Evolutionary conservation across 2,888 invertebrate genomes (phyloP).

Genomic region (Microctonus hyperodae): DNA sequence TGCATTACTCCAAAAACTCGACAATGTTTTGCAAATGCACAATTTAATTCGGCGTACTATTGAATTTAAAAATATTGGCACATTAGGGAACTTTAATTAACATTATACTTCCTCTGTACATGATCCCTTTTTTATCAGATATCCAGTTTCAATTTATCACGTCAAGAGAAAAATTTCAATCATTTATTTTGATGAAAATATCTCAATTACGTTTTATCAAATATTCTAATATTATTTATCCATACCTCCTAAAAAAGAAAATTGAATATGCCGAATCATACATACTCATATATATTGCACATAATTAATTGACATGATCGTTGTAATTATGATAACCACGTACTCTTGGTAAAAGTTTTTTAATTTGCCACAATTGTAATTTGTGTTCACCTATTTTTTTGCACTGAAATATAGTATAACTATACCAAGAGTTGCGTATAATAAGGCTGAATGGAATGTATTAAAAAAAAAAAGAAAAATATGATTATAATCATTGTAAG

Average conservation of each 20-base stretch:
- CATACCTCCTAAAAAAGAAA: neutral
- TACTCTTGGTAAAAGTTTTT: neutral
- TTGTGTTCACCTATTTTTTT: neutral
- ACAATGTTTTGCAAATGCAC: neutral
- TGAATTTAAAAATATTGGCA: too few relatives aligned
- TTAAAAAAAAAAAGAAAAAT: slow-evolving; percentile 26
- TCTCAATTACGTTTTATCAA: neutral
- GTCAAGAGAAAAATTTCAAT: neutral
- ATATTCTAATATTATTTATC: neutral
- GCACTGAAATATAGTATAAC: too few relatives aligned
- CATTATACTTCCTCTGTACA: neutral
- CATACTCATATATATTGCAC: neutral
- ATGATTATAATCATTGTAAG: slow-evolving; percentile 8
- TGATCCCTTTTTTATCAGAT: neutral
- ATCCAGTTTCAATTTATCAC: neutral
- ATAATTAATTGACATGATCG: neutral
- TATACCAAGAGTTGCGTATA: slow-evolving; percentile 23
- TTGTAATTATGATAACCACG: neutral
- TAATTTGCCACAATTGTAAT: neutral
- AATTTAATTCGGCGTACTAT: neutral
- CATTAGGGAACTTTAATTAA: neutral
- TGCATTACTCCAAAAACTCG: neutral
- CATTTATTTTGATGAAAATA: too few relatives aligned
- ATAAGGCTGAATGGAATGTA: slow-evolving; percentile 37
- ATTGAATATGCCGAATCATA: neutral